Evolutionary conservation across 2,113 vertebrate species (phyloP).

Genomic region (Haemorhous mexicanus): DNA sequence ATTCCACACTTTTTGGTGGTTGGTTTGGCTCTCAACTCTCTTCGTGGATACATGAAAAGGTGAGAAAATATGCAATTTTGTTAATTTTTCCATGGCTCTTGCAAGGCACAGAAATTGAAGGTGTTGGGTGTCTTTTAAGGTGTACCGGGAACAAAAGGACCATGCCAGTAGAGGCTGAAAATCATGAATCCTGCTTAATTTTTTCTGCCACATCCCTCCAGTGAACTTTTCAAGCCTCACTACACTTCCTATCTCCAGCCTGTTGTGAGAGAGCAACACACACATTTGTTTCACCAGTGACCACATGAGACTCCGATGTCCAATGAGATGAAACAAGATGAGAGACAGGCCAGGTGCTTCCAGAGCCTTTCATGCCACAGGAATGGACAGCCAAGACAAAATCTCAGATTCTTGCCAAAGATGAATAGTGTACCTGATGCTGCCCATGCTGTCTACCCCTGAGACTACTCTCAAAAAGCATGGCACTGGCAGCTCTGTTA

Average conservation of each 20-base stretch:
- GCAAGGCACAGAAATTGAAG: neutral
- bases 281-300: neutral
- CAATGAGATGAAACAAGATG: fast-evolving
- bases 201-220: neutral
- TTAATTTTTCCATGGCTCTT: neutral
- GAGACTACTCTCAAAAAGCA: neutral
- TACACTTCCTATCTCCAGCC: neutral
- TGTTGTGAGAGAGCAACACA: fast-evolving
- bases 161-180: neutral
- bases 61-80: neutral
- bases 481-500: neutral
- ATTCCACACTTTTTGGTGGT: neutral
- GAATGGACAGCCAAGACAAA: neutral
- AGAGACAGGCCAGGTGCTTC: neutral
- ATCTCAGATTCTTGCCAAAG: neutral
- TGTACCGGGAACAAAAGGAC: neutral
- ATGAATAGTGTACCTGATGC: neutral
- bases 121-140: neutral
- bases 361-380: neutral
- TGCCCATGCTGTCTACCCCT: neutral
- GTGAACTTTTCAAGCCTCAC: neutral
- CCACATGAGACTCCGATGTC: neutral
- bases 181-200: neutral
- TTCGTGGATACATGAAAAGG: neutral
- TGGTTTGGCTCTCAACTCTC: neutral